Evolutionary conservation across 1,140 invertebrate genomes (phyloP).

Genomic region (Sweltsa coloradensis): DNA sequence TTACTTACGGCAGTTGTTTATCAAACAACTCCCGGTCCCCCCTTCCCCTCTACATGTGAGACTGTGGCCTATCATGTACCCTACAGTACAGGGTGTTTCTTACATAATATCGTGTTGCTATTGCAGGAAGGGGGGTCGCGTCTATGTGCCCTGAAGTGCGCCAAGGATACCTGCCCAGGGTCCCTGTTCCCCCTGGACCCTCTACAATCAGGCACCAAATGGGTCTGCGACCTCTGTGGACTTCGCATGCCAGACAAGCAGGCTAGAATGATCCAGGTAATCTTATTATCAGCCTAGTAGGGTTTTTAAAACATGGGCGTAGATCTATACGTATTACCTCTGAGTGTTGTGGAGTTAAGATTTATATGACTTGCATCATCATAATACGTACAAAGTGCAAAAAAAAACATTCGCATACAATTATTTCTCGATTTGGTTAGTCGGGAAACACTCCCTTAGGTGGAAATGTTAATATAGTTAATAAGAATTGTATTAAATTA

Average conservation of each 20-base stretch:
- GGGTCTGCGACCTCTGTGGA: neutral
- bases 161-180: neutral
- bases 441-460: no score
- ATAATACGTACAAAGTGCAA: no score
- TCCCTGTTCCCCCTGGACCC: neutral
- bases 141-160: neutral
- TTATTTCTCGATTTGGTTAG: no score
- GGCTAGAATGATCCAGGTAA: no score
- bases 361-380: no score
- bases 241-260: neutral
- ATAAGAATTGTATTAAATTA: no score
- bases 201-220: neutral
- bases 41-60: neutral
- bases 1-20: neutral
- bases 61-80: neutral
- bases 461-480: no score
- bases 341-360: no score
- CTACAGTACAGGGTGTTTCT: neutral
- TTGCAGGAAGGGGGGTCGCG: slow-evolving; percentile 1
- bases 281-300: no score
- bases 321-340: no score
- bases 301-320: no score
- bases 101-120: neutral
- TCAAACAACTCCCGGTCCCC: neutral
- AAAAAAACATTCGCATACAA: no score